Evolutionary conservation across 2,888 invertebrate genomes (phyloP), one percentile per base, ranked within the genome.

Genomic region (Mantis religiosa): DNA sequence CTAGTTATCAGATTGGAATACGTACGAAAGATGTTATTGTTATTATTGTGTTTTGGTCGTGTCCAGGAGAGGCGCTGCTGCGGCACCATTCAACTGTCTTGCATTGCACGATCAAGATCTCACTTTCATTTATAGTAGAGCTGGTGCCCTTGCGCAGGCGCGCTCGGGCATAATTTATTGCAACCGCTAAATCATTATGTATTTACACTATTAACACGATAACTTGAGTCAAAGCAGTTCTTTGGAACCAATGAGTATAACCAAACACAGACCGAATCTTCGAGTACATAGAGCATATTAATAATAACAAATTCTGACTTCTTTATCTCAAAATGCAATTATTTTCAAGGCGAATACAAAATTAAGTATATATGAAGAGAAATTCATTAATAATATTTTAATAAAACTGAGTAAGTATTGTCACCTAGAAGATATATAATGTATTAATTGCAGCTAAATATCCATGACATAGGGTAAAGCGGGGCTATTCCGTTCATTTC

Each of bases 121-220:
- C 54, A 71, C 54, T 71, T 71, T 71, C 54, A 71, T 54, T 54
- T 71, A 71, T 71, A 71, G 54, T 71, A 71, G 54, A 71, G 54
- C 6, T 71, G 20, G 54, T 71, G 54, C 25, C 20, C 54, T 71
- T 71, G 20, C 54, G 20, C 54, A 20, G 20, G 54, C 54, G 54
- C 54, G 54, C 54, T 71, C 54, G 54, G 54, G 6, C 54, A 20
- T 89, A 83, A 89, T 89, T 89, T 89, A 89, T 89, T 30, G 83
- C 87, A 83, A 20, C 47, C 89, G 89, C 89, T 89, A 89, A 89
- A 89, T 89, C 89, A 89, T 89, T 89, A 89, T 83, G 83, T 89
- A 89, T 89, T 89, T 89, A 89, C 89, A 87, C 30, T 86, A 87
- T 89, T 89, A 89, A 83, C 86, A 87, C 87, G 86, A 89, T 86